Conservation (phyloP, 2,797 vertebrate species). For the Morus bassanus region DNA sequence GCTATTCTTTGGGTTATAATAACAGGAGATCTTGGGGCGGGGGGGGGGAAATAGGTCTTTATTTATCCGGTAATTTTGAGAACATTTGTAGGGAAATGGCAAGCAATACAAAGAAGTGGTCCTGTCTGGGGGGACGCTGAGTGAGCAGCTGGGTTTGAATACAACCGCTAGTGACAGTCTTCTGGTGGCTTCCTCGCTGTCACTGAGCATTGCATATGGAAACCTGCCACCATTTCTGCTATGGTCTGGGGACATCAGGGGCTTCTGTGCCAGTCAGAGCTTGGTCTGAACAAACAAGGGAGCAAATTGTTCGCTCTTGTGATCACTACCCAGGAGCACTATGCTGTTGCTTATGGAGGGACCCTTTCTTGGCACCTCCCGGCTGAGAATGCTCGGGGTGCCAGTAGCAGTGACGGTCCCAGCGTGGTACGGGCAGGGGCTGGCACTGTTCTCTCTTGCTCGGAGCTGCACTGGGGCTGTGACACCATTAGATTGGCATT, state of each 20-base stretch:
- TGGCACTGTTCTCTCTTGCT: neutral
- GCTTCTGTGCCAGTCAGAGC: neutral
- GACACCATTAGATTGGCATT: neutral
- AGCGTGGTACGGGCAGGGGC: neutral
- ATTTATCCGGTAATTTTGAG: slow-evolving; percentile 12
- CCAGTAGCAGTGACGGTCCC: neutral
- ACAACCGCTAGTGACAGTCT: neutral
- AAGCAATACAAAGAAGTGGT: neutral
- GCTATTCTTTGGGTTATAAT: slow-evolving; percentile 13
- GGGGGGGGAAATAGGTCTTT: neutral
- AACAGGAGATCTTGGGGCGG: neutral
- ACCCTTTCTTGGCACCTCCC: neutral
- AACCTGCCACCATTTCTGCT: neutral
- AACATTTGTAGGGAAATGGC: neutral
- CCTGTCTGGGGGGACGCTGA: neutral
- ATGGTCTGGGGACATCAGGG: neutral
- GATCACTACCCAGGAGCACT: neutral
- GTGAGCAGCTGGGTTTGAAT: slow-evolving; percentile 8
- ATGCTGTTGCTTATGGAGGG: neutral
- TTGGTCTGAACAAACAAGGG: neutral
- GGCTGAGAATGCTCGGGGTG: neutral
- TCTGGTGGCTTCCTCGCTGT: neutral
- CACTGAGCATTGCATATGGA: neutral
- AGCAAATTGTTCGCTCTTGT: rapidly evolving
- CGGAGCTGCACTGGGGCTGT: neutral